These are phyloP conservation scores for Tenrec ecaudatus DNA, from an alignment of 2,113 vertebrate genomes.

Conservation along the genomic window DNA sequence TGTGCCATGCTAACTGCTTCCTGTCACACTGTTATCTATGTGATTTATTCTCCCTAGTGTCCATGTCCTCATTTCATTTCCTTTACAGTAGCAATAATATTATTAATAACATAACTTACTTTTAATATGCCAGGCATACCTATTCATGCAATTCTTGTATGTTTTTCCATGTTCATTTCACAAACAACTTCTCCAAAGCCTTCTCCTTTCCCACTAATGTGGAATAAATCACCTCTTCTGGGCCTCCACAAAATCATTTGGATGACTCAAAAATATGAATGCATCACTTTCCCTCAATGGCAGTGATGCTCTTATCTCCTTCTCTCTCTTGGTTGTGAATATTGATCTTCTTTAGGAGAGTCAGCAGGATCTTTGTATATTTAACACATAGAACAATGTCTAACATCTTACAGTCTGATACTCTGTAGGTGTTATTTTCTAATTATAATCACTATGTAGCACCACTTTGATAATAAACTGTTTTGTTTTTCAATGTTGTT, in stretches of 20 bases:
- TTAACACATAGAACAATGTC: neutral
- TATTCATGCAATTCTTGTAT: neutral
- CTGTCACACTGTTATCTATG: neutral
- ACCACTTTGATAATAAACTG: neutral
- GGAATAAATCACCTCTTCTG: neutral
- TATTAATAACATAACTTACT: neutral
- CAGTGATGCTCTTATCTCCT: neutral
- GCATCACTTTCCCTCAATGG: neutral
- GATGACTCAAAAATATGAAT: neutral
- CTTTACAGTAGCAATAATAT: neutral
- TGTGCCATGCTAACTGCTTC: neutral
- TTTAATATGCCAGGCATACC: neutral
- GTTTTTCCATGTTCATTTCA: neutral
- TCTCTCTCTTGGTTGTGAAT: neutral
- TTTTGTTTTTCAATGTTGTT: neutral
- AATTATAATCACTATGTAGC: neutral
- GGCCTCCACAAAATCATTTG: neutral
- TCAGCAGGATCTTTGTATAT: neutral
- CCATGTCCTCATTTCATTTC: neutral
- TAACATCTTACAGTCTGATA: neutral
- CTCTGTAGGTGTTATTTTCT: constrained; percentile 5
- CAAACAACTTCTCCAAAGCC: neutral
- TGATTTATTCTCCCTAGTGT: neutral
- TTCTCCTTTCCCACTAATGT: neutral
- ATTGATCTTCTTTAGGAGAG: neutral